Percentiles rank a stretch among this genome's conserved stretches.
phyloP scores from a whole-genome alignment of 2,888 invertebrate species.

The Scaptomyza parva region DNA sequence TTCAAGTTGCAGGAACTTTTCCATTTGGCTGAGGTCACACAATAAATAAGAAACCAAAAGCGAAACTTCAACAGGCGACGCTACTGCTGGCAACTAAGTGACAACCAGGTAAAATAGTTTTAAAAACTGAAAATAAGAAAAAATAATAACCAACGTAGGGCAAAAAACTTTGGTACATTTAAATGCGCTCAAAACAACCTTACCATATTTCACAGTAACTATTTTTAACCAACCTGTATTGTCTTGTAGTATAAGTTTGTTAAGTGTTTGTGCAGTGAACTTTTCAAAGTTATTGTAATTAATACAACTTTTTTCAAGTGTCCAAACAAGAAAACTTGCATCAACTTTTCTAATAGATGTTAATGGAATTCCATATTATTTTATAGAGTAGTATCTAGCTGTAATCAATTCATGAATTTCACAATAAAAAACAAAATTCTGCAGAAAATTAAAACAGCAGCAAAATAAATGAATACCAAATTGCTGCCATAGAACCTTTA shows the following conservation, averaged over 20 bases:
- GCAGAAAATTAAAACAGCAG: background rate
- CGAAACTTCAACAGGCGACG: conserved; percentile 25
- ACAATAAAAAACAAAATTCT: background rate
- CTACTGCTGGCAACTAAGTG: conserved; percentile 13
- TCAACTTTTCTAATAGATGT: background rate
- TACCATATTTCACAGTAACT: background rate
- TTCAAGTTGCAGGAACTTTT: conserved; percentile 44
- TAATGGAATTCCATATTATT: background rate
- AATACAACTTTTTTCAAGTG: background rate
- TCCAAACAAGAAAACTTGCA: background rate
- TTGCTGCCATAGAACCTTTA: background rate
- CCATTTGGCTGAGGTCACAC: conserved; percentile 14
- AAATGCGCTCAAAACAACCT: background rate
- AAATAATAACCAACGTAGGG: background rate
- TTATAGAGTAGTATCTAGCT: no score
- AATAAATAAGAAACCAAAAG: background rate
- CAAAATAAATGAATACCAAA: conserved; percentile 40
- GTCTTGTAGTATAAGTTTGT: background rate
- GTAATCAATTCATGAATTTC: background rate
- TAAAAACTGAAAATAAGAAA: background rate
- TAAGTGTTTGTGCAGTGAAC: background rate
- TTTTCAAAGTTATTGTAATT: background rate
- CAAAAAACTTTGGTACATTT: conserved; percentile 5
- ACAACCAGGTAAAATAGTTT: conserved; percentile 47
- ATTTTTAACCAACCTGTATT: no score